Conservation (phyloP, 2,797 vertebrate genomes). For the Streptopelia turtur region DNA sequence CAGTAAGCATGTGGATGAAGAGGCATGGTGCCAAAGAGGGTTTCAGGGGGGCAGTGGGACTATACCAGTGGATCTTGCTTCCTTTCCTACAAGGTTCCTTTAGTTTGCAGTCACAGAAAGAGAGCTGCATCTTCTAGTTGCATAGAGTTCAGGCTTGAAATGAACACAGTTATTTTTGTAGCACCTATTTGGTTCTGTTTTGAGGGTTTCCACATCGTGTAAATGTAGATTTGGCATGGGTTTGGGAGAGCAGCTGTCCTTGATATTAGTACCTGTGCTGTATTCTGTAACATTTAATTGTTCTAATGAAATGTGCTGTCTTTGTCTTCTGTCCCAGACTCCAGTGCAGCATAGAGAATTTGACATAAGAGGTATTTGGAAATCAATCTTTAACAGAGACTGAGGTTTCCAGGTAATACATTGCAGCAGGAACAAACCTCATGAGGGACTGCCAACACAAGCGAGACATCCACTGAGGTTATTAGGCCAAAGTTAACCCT, state of each 20-base stretch:
- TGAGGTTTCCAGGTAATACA: neutral
- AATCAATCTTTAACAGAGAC: neutral
- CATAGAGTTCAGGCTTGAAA: neutral
- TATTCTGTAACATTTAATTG: neutral
- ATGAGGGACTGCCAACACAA: neutral
- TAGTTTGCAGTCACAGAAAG: neutral
- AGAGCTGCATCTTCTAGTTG: neutral
- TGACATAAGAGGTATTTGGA: neutral
- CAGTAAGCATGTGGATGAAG: neutral
- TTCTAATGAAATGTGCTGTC: neutral
- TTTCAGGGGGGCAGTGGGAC: neutral
- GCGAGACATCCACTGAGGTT: accelerated
- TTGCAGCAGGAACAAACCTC: neutral
- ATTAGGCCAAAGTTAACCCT: neutral
- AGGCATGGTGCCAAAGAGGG: neutral
- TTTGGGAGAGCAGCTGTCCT: neutral
- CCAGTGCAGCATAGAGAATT: neutral
- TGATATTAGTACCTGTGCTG: neutral
- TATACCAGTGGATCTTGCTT: neutral
- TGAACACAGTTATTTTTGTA: neutral
- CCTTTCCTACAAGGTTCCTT: neutral
- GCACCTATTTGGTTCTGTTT: neutral
- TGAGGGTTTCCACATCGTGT: neutral
- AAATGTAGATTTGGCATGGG: neutral
- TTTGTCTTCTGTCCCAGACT: neutral